Percentiles rank a stretch among this genome's conserved stretches.
phyloP scores from a whole-genome alignment of 2,888 invertebrate genomes.

The Netelia virgata region DNA sequence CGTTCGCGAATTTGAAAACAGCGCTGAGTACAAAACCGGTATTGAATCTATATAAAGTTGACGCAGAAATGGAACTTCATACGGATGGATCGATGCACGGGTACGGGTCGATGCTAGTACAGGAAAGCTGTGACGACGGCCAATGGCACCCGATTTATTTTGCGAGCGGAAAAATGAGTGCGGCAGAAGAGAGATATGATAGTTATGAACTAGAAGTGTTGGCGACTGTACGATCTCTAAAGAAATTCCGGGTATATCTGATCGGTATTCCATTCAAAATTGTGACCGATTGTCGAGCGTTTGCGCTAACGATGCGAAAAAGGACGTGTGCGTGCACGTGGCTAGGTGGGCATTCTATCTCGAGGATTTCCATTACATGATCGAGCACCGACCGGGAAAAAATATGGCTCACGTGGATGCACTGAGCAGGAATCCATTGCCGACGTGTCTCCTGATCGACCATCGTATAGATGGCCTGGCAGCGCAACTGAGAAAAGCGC shows the following conservation, averaged over 20 bases:
- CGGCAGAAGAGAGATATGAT: constrained; percentile 36
- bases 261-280: constrained; percentile 47
- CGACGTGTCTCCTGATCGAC: constrained; percentile 42
- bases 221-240: constrained; percentile 42
- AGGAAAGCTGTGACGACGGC: constrained; percentile 33
- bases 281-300: constrained; percentile 47
- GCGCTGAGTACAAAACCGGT: no score
- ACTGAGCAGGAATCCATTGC: constrained; percentile 69
- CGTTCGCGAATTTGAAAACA: not conserved
- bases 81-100: constrained; percentile 45
- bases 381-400: constrained; percentile 70
- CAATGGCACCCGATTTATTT: constrained; percentile 47
- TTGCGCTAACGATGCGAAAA: constrained; percentile 52
- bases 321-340: constrained; percentile 44
- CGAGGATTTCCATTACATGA: constrained; percentile 68
- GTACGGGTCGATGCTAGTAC: constrained; percentile 48
- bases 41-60: no score
- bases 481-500: constrained; percentile 49
- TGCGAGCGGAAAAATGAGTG: constrained; percentile 52
- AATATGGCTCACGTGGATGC: constrained; percentile 72
- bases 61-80: constrained; percentile 58
- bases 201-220: constrained; percentile 48
- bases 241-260: constrained; percentile 56
- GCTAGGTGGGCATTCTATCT: constrained; percentile 39
- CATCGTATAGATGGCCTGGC: constrained; percentile 54